Evolutionary conservation across 2,113 vertebrate genomes (phyloP).

Genomic region (Theristicus caerulescens): DNA sequence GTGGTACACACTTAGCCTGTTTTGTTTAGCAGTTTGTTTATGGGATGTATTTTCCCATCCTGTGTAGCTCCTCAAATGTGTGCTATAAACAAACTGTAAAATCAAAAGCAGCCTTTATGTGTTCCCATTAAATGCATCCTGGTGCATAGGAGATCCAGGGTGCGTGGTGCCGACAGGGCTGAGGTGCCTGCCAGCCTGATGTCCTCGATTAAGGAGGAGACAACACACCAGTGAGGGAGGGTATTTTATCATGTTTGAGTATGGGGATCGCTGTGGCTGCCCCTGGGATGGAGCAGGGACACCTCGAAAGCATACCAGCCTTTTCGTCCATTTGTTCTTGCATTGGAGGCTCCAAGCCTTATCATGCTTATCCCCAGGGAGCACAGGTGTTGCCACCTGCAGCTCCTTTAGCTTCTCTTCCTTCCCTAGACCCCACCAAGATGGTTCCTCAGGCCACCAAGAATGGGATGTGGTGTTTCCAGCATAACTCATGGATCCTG

Average conservation of each 20-base stretch:
- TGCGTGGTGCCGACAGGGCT: fast-evolving
- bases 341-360: neutral
- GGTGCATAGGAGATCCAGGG: neutral
- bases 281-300: neutral
- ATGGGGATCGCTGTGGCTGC: neutral
- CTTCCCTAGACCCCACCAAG: fast-evolving
- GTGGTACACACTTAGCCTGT: constrained; percentile 11
- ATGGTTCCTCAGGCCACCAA: neutral
- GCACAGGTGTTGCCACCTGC: neutral
- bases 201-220: neutral
- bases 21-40: constrained; percentile 62
- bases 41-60: constrained; percentile 42
- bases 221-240: neutral
- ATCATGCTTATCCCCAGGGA: fast-evolving
- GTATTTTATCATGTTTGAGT: neutral
- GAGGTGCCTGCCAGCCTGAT: neutral
- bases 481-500: neutral
- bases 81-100: constrained; percentile 49
- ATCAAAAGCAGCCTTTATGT: neutral
- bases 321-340: neutral
- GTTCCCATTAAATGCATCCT: neutral
- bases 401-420: neutral
- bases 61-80: constrained; percentile 22
- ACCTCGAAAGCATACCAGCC: neutral
- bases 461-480: neutral